Evolutionary conservation across 2,113 vertebrate genomes (phyloP), one percentile per base, ranked within the genome.

Genomic region (Melanerpes formicivorus): DNA sequence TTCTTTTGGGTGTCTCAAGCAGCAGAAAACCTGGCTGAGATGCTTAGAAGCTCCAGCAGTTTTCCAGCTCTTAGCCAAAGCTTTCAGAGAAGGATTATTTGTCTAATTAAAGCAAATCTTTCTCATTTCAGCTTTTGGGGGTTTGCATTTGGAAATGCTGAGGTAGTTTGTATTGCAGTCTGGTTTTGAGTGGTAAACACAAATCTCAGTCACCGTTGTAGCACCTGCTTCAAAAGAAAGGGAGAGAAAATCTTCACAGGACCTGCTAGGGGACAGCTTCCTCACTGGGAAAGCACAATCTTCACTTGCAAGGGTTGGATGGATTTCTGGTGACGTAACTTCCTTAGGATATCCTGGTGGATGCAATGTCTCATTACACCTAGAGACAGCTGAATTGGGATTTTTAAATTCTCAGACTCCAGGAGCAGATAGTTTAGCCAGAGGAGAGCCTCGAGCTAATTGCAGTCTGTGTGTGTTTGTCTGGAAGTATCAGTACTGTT

Each of bases 201-300:
- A 32, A 50, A 63, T 44, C 44, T 80, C 42, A 42, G 54, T 34
- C 71, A 77, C 29, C 15, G 2, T 52, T 52, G 14, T 1, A 83
- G 48, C 48, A 88, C 65, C 65, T 70, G 65, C 26, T 81, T 37
- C 50, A 44, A 40, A 54, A 52, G 55, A 27, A 29, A 59, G 42
- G 79, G 54, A 34, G 30, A 34, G 46, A 52, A 71, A 25, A 22
- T 70, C 18, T 52, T 52, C 0, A 3, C n/a, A 58, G 44, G n/a
- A 32, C 8, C n/a, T 48, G 55, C n/a, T 14, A 16, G 0, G 13
- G 42, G 55, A 13, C 32, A 26, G 40, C 21, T 50, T 52, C 63
- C 40, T 71, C 3, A 0, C 42, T 55, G 65, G 11, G 58, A 32
- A 30, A 52, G 52, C 67, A 14, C 1, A 0, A 9, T 22, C 55